Base-by-base conservation (phyloP, 1,140 invertebrate species). In the Bradynema listronoti region DNA sequence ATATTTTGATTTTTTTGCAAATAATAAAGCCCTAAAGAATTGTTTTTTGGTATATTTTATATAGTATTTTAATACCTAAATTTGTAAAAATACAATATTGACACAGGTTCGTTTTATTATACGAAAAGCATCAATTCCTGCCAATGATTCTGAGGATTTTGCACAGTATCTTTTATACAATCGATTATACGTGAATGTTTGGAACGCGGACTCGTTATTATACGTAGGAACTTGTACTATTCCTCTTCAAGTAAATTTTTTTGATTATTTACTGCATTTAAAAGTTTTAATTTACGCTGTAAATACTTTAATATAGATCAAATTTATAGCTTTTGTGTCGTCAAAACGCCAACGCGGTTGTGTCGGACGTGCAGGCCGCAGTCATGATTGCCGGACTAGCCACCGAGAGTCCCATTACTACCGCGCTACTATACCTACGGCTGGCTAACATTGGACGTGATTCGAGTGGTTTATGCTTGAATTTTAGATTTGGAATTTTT, bases 171-270 rank as follows among this genome's bases (percentile, higher is more conserved):
- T 72, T 4, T 22, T 54, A n/a, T 19, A 30, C 9, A 36, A 47
- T 4, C 45, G 51, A 14, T 27, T 77, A 1, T 63, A 36, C 34
- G 45, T 72, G 9, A 61, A 72, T 45, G 66, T 72, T 4, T 72
- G 72, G 72, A 64, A 72, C 41, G 58, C 72, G 5, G 56, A 71
- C 32, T 72, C 70, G 9, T 66, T 68, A 27, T 53, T 71, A 32
- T 60, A 76, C 32, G 14, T 72, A 1, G 69, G 69, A 22, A 34
- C 61, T 30, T n/a, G 34, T 16, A 52, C 50, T 45, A 45, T 71
- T 4, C 73, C 73, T 16, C 34, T 71, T 9, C 63, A 55, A 53
- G 73, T 74, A 50, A 53, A 53, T 25, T 25, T 53, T 39, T 53
- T 25, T 9, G 4, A 34, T 25, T 11, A 3, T 1, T 4, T 4